Base-by-base conservation (phyloP, 2,888 invertebrate species). In the Pegoplata infirma region DNA sequence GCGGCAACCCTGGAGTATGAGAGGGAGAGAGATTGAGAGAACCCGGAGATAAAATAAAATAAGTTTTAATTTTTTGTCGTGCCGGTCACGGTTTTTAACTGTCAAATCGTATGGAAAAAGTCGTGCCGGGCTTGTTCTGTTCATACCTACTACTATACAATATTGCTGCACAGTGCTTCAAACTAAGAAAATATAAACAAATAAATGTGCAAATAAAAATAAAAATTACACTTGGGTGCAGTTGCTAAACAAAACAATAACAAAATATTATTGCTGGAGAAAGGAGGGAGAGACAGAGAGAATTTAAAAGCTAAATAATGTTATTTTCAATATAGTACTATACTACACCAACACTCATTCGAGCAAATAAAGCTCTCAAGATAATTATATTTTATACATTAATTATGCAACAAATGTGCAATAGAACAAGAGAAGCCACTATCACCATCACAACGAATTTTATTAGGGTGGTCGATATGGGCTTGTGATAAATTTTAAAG, bases 301-400 rank as follows among this genome's bases (percentile, higher is more conserved):
- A 19, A 8, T 47, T 8, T 68, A 64, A 53, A 59, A 76, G 23
- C 32, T 32, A 64, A 69, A 51, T 19, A 69, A 64, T 36, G 23
- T 69, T 40, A 8, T 44, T 49, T 40, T 32, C 46, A 16, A 21
- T 56, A 7, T n/a, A n/a, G n/a, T n/a, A n/a, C n/a, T n/a, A n/a
- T n/a, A n/a, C n/a, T n/a, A n/a, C n/a, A n/a, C n/a, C n/a, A n/a
- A n/a, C n/a, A n/a, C n/a, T n/a, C n/a, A n/a, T n/a, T n/a, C n/a
- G n/a, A 47, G 21, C 55, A 67, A 61, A 58, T 64, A 56, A 51
- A 66, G 67, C 72, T 73, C 77, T 73, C 67, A 58, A 63, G 67
- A 63, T 77, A 73, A 77, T 72, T 68, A 73, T 73, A 77, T 73
- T 68, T 66, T 73, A 56, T 51, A 63, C 40, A 68, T 73, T 73